These are phyloP conservation scores for Drepana arcuata DNA, from an alignment of 1,140 invertebrate species.

Conservation along the genomic window DNA sequence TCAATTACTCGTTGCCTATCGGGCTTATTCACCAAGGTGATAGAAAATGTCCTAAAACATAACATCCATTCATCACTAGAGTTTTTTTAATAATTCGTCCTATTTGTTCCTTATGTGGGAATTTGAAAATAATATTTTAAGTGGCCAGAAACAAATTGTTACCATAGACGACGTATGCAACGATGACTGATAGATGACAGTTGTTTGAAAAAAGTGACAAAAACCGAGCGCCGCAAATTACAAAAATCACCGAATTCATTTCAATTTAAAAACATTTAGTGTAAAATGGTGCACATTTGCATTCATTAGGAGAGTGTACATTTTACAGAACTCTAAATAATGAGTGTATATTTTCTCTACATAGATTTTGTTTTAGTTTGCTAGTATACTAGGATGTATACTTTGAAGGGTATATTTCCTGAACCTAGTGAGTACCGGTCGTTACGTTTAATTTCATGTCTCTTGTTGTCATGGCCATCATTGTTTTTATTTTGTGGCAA, in stretches of 20 bases:
- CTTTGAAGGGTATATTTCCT: slow-evolving; percentile 73
- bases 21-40: slow-evolving; percentile 34
- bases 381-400: slow-evolving; percentile 60
- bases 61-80: background rate
- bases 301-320: slow-evolving; percentile 37
- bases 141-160: slow-evolving; percentile 42
- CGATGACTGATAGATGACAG: slow-evolving; percentile 30
- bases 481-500: slow-evolving; percentile 7
- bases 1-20: too few species aligned
- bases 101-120: too few species aligned
- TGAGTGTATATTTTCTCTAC: slow-evolving; percentile 52
- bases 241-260: slow-evolving; percentile 33
- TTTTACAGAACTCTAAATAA: slow-evolving; percentile 48
- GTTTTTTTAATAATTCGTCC: too few species aligned
- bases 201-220: slow-evolving; percentile 61
- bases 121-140: slow-evolving; percentile 13
- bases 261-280: slow-evolving; percentile 33
- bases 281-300: slow-evolving; percentile 40
- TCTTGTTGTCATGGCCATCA: slow-evolving; percentile 11
- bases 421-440: slow-evolving; percentile 68
- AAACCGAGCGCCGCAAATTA: slow-evolving; percentile 60
- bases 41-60: slow-evolving; percentile 7
- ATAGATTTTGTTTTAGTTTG: slow-evolving; percentile 33
- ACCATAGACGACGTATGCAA: slow-evolving; percentile 27
- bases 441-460: slow-evolving; percentile 14